phyloP scores from a whole-genome alignment of 2,113 vertebrate species.

The Zosterops pallidus region DNA sequence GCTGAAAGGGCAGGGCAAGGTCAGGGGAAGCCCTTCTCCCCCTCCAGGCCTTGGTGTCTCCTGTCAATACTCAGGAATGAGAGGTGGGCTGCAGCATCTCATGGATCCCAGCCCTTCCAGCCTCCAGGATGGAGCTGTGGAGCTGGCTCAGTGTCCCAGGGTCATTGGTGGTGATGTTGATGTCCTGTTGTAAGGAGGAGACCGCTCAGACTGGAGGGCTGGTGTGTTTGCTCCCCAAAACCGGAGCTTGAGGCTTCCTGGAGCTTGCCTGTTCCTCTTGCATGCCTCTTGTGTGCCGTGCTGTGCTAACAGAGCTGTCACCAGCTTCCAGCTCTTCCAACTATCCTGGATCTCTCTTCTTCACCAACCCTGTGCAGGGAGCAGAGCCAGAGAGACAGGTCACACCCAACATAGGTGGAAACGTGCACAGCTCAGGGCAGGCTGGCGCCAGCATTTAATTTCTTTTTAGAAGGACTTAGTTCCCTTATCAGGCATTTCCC shows the following conservation, averaged over 20 bases:
- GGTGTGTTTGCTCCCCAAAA: neutral
- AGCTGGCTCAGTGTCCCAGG: neutral
- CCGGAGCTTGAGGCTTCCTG: neutral
- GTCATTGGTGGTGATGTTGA: neutral
- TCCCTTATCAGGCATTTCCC: neutral
- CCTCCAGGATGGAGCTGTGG: neutral
- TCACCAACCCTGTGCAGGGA: neutral
- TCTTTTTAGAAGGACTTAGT: neutral
- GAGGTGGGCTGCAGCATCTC: neutral
- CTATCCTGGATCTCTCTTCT: neutral
- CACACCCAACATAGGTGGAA: rapidly evolving
- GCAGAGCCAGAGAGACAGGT: neutral
- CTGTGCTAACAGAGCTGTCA: conserved; percentile 49
- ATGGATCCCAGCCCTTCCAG: neutral
- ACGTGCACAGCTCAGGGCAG: rapidly evolving
- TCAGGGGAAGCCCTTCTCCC: neutral
- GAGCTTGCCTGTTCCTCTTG: conserved; percentile 19
- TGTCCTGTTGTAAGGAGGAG: neutral
- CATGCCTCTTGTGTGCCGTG: conserved; percentile 47
- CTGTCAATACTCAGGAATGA: neutral
- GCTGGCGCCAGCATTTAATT: neutral
- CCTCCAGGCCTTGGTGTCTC: neutral
- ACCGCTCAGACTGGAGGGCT: neutral
- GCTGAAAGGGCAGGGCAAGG: neutral
- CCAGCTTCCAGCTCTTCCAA: neutral